phyloP scores from a whole-genome alignment of 2,888 invertebrate species.

The Lasioglossum malachurum region DNA sequence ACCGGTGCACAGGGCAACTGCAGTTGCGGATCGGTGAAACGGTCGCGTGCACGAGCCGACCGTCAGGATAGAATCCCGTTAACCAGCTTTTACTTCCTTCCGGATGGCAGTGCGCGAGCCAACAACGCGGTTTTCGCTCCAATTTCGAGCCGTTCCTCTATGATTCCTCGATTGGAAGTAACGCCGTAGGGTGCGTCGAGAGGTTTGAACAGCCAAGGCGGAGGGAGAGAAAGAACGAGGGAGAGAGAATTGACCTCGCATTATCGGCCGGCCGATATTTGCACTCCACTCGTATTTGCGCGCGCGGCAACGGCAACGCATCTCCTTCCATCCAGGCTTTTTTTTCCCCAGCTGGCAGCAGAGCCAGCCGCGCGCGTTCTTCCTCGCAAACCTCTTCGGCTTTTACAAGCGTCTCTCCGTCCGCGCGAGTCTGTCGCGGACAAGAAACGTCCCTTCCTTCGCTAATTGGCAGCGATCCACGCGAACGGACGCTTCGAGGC shows the following conservation, averaged over 20 bases:
- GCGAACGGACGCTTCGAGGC: background rate
- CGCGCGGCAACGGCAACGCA: slow-evolving; percentile 59
- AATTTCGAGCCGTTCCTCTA: slow-evolving; percentile 61
- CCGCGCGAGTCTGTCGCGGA: background rate
- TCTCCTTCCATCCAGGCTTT: slow-evolving; percentile 6
- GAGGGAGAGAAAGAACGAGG: slow-evolving; percentile 40
- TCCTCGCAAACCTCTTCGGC: background rate
- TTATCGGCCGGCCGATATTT: slow-evolving; percentile 83
- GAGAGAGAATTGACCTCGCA: slow-evolving; percentile 78
- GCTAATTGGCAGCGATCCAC: background rate
- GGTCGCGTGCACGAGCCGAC: slow-evolving; percentile 1
- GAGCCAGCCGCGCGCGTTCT: background rate
- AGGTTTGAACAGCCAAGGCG: slow-evolving; percentile 60
- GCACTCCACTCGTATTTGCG: slow-evolving; percentile 82
- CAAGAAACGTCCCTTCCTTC: background rate
- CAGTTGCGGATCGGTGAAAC: background rate
- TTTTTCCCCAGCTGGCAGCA: background rate
- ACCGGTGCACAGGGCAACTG: background rate
- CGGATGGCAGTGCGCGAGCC: slow-evolving; percentile 31
- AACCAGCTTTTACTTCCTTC: slow-evolving; percentile 55
- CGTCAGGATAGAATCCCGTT: slow-evolving; percentile 20
- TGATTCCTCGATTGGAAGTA: slow-evolving; percentile 73
- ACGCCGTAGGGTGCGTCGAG: slow-evolving; percentile 70
- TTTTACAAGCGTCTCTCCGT: background rate
- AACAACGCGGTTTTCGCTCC: slow-evolving; percentile 50